Base-by-base conservation (phyloP, 2,888 invertebrate genomes). In the Anarsia innoxiella region DNA sequence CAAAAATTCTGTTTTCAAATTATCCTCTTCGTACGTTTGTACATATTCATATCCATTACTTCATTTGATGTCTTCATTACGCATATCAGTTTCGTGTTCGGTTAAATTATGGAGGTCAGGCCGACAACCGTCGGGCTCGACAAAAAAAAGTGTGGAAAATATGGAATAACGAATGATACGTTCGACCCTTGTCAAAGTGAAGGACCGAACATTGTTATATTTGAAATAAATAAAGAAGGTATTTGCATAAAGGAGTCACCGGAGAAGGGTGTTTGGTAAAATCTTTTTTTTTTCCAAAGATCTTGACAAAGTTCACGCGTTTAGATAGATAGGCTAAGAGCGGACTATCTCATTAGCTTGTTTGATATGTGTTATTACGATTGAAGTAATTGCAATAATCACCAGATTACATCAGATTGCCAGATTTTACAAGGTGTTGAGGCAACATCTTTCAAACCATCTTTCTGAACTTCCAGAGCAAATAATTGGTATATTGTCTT, bases 91-190 rank as follows among this genome's bases (percentile, higher is more conserved):
- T 44, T 45, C 49, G 45, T 51, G 44, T 45, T 52, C 39, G 44
- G 41, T 70, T n/a, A 67, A 69, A 66, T 60, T 67, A 71, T 70
- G 68, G 64, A 58, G 68, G 71, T 62, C 65, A 53, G 51, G 31
- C 39, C 46, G 53, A 49, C 53, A 42, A 48, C 52, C 53, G 56
- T 63, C 60, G 59, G 57, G 56, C 44, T 62, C 52, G 46, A 58
- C 67, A 46, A 38, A 60, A 53, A 57, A 58, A 56, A 63, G 66
- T 56, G 58, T 62, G 66, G 56, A 53, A 71, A 71, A 68, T 69
- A 70, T 69, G 63, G 61, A 63, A 61, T 53, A 52, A 40, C 51
- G 59, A 61, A 66, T 67, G 67, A 71, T 66, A 65, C 58, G 66
- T 63, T 51, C 59, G 56, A 72, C 72, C 72, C 72, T 65, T 63